Conservation (phyloP, 2,888 invertebrate species). For the Deilephila elpenor region DNA sequence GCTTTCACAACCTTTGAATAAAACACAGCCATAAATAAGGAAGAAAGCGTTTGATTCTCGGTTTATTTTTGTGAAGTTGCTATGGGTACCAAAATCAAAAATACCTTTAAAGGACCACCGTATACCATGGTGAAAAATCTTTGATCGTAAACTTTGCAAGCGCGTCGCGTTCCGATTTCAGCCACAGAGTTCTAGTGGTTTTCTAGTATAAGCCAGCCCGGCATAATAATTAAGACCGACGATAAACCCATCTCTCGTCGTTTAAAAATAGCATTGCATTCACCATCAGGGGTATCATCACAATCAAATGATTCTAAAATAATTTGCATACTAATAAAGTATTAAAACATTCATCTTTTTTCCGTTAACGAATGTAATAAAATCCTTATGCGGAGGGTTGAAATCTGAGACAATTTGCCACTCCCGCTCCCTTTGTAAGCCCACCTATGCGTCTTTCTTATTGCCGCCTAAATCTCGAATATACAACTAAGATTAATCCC, state of each 20-base stretch:
- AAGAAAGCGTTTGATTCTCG: slow-evolving; percentile 17
- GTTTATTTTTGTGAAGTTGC: slow-evolving; percentile 40
- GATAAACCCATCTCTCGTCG: too few relatives aligned
- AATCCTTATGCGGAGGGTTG: slow-evolving; percentile 71
- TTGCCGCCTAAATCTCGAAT: slow-evolving; percentile 83
- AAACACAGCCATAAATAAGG: slow-evolving; percentile 6
- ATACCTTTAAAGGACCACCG: too few relatives aligned
- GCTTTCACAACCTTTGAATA: slow-evolving; percentile 16
- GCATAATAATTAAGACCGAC: too few relatives aligned
- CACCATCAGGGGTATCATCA: too few relatives aligned
- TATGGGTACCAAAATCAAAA: too few relatives aligned
- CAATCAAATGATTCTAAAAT: slow-evolving; percentile 38
- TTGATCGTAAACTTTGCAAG: too few relatives aligned
- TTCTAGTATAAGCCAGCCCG: too few relatives aligned
- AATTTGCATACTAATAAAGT: slow-evolving; percentile 75
- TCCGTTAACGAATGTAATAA: slow-evolving; percentile 83
- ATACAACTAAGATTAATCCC: slow-evolving; percentile 84
- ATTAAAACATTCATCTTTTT: slow-evolving; percentile 78
- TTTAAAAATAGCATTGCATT: too few relatives aligned
- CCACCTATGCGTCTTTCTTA: slow-evolving; percentile 84
- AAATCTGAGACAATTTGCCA: slow-evolving; percentile 83
- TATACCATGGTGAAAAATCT: too few relatives aligned
- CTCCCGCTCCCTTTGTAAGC: slow-evolving; percentile 76
- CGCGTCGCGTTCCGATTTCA: too few relatives aligned
- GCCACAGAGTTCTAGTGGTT: too few relatives aligned